phyloP scores from a whole-genome alignment of 2,113 vertebrate genomes.

The western clawed frog (Xenopus tropicalis) region UCB_Xtro_10.0 CM004443.2:213542001-213542500 shows the following conservation, averaged over 20 bases:
- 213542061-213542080: constrained; percentile 97
- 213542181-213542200: constrained; percentile 91
- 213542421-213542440: too few relatives aligned
- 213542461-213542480: too few relatives aligned
- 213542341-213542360: too few relatives aligned
- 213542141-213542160: constrained; percentile 78
- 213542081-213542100: constrained; percentile 88
- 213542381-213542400: too few relatives aligned
- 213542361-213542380: too few relatives aligned
- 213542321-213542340: too few relatives aligned
- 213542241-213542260: not conserved
- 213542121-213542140: constrained; percentile 84
- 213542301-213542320: too few relatives aligned
- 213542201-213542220: constrained; percentile 93
- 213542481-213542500: too few relatives aligned
- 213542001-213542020: too few relatives aligned
- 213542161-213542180: constrained; percentile 71
- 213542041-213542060: constrained; percentile 83
- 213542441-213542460: too few relatives aligned
- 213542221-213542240: constrained; percentile 79
- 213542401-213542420: too few relatives aligned
- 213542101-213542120: constrained; percentile 91
- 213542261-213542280: not conserved
- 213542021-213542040: constrained; percentile 55
- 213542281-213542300: too few relatives aligned